Evolutionary conservation across 2,113 vertebrate species (phyloP).

Genomic region (Lasiurus cinereus): DNA sequence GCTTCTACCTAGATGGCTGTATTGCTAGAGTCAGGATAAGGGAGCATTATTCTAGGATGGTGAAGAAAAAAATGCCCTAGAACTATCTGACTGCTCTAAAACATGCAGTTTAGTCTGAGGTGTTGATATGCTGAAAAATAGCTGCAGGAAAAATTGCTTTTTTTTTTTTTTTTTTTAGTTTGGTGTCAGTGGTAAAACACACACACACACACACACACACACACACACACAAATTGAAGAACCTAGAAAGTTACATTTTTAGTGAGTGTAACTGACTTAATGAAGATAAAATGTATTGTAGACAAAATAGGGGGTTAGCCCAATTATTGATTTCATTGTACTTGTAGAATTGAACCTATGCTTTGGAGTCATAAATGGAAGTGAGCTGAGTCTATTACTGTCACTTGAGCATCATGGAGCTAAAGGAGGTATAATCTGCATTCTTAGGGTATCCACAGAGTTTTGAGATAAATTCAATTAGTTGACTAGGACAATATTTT

Average conservation of each 20-base stretch:
- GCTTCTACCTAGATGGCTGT: not conserved
- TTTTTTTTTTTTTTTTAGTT: not conserved
- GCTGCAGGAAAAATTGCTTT: not conserved
- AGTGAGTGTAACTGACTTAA: not conserved
- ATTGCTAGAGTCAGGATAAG: not conserved
- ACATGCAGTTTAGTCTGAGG: not conserved
- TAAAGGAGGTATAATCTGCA: not conserved
- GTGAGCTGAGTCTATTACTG: not conserved
- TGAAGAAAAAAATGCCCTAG: not conserved
- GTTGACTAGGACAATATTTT: not conserved
- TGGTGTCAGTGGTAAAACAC: not conserved
- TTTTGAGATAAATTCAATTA: conserved; percentile 39
- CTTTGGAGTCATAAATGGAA: conserved; percentile 4
- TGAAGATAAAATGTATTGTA: conserved; percentile 59
- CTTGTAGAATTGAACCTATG: not conserved
- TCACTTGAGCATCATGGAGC: not conserved
- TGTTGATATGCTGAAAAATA: not conserved
- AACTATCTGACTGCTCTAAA: not conserved
- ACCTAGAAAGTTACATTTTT: not conserved
- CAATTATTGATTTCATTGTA: not conserved
- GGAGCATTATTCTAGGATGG: not conserved
- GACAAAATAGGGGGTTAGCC: not conserved
- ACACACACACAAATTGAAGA: not conserved
- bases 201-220: not conserved
- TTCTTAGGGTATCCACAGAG: not conserved